Percentiles rank a stretch among this genome's conserved stretches.
These are phyloP conservation scores for Noctua janthe DNA, from an alignment of 2,888 invertebrate genomes.

Conservation along the genomic window DNA sequence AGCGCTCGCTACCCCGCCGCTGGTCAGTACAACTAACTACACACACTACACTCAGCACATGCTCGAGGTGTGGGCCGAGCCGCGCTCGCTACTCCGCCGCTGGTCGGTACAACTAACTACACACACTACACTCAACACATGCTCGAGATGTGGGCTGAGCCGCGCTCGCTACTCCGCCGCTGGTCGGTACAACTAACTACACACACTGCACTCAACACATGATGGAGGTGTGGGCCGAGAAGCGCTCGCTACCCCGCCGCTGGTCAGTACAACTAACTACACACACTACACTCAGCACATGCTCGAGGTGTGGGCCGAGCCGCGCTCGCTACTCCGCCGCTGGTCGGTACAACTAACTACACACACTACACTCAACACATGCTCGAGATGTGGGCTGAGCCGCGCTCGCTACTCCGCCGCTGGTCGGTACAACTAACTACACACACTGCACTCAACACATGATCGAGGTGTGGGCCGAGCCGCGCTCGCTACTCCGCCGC, in stretches of 20 bases:
- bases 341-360: conserved; percentile 55
- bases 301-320: conserved; percentile 80
- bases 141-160: too few relatives aligned
- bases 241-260: conserved; percentile 39
- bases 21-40: too few relatives aligned
- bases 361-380: conserved; percentile 34
- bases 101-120: too few relatives aligned
- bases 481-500: conserved; percentile 67
- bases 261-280: conserved; percentile 55
- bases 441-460: conserved; percentile 35
- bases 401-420: conserved; percentile 67
- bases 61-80: too few relatives aligned
- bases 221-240: too few relatives aligned
- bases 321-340: conserved; percentile 67
- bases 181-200: too few relatives aligned
- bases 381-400: conserved; percentile 83
- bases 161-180: too few relatives aligned
- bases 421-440: conserved; percentile 56
- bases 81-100: too few relatives aligned
- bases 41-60: too few relatives aligned
- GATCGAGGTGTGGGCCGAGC: conserved; percentile 80
- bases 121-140: too few relatives aligned
- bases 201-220: too few relatives aligned
- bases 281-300: conserved; percentile 34
- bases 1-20: too few relatives aligned